Base-by-base conservation (phyloP, 30 jellyfish, hydroid and myxozoan genomes). In the Rhopilema esculentum region DNA sequence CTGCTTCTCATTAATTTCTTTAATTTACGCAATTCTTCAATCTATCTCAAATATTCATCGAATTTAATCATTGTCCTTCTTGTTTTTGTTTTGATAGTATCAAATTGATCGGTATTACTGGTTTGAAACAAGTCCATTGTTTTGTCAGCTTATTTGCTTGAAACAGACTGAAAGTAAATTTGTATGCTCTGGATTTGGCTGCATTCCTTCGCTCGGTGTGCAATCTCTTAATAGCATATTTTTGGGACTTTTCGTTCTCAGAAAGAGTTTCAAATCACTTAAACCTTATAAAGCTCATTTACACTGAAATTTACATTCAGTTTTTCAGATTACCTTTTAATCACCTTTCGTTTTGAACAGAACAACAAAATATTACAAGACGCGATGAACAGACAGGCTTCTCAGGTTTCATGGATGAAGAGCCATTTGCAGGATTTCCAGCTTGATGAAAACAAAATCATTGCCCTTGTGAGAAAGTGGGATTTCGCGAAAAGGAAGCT, bases 401-500 rank as follows among this genome's bases (percentile, higher is more conserved):
- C 91, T 21, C 91, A 78, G 18, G 82, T 88, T 15, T 32, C 91
- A 0, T 88, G 96, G 96, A 80, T 88, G 96, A 88, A 62, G 64
- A 86, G 72, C 69, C 96, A 71, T 27, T 20, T 40, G 19, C 32
- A 53, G 16, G 90, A 88, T 49, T 24, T 33, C 25, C 88, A 80
- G 15, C 84, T 79, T 30, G 91, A 80, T 29, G 96, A 88, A 30
- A 79, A 72, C 29, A 40, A 63, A 62, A 67, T 79, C 48, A 51
- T 68, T 53, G 78, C 75, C 25, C 51, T 88, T 23, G 85, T 70
- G 25, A 40, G 86, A 65, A 69, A 65, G 76, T 80, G 90, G 88
- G 80, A 72, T 25, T 88, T 76, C 84, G 64, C 81, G 31, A 48
- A 53, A 9, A 80, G 52, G 79, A 88, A 80, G 40, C 53, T 88